phyloP scores from a whole-genome alignment of 1,140 invertebrate species.

The Hesperophylax magnus region DNA sequence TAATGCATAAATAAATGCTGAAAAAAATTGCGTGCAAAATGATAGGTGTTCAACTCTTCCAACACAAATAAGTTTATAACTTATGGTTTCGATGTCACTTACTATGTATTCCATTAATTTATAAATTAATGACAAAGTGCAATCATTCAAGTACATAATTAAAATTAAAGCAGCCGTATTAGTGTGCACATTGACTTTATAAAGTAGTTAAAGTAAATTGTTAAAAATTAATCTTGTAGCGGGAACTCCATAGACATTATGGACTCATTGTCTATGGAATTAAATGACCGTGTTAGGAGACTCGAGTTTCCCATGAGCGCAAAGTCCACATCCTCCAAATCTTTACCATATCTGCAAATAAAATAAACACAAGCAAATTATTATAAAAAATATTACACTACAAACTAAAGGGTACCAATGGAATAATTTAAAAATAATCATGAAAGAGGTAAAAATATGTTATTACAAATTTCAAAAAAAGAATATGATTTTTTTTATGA shows the following conservation, averaged over 20 bases:
- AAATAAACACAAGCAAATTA: conserved; percentile 17
- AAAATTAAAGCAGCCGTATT: not conserved
- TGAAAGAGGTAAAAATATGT: no score
- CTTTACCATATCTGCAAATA: conserved; percentile 50
- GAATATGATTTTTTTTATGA: no score
- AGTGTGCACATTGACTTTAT: not conserved
- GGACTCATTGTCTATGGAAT: conserved; percentile 54
- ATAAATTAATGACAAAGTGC: not conserved
- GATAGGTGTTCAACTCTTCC: no score
- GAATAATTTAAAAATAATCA: no score
- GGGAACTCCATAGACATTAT: conserved; percentile 53
- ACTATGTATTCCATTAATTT: not conserved
- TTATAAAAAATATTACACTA: no score
- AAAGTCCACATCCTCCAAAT: conserved; percentile 54
- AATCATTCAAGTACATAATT: conserved; percentile 13
- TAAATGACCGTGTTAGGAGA: conserved; percentile 49
- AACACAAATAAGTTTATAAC: no score
- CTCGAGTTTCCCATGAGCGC: conserved; percentile 54
- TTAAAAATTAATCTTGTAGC: conserved; percentile 47
- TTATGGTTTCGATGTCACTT: no score
- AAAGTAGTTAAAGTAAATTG: no score
- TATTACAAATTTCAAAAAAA: no score
- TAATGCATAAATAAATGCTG: no score
- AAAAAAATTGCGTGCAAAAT: no score
- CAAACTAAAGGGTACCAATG: no score